Evolutionary conservation across 2,888 invertebrate species (phyloP), one percentile per base, ranked within the genome.

Genomic region (Patella depressa): DNA sequence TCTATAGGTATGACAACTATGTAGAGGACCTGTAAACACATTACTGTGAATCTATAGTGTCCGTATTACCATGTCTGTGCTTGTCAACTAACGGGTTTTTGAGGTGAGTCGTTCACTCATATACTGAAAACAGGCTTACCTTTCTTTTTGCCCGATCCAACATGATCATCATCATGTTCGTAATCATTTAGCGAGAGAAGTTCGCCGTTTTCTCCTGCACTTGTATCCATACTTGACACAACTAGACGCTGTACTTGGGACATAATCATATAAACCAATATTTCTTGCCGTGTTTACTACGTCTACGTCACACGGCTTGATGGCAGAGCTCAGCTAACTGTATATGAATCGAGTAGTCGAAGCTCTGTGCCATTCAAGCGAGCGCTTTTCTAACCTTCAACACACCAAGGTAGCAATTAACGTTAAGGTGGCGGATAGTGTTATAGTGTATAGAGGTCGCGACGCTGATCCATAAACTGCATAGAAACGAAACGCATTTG

Each of bases 181-280:
- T 82, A 74, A 71, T 83, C 82, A 57, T 83, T 82, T 14, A 83
- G 81, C 34, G 85, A 85, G 69, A 85, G 78, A 59, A 85, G 80
- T 75, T 85, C 85, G 12, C 85, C 85, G 73, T 85, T 85, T 74
- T 85, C 83, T 54, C 79, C 82, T 69, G 80, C 82, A 12, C 80
- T 79, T 24, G 75, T 78, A 55, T 77, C 81, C 78, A 76, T 76
- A 55, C 70, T 72, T 73, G 73, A 72, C 59, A 57, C 59, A 53
- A 73, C 76, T 55, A 76, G 69, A 45, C 76, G 76, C 53, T 76
- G 76, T 65, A 76, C 76, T 29, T 76, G 76, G n/a, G 76, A 72
- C 76, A 76, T 76, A 53, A 76, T 76, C 55, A 76, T 76, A 75
- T 55, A 71, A 70, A 24, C 19, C 24, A 24, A 17, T 65, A 65